Evolutionary conservation across 2,888 invertebrate species (phyloP), one percentile per base, ranked within the genome.

Genomic region (Rhamnusium bicolor): DNA sequence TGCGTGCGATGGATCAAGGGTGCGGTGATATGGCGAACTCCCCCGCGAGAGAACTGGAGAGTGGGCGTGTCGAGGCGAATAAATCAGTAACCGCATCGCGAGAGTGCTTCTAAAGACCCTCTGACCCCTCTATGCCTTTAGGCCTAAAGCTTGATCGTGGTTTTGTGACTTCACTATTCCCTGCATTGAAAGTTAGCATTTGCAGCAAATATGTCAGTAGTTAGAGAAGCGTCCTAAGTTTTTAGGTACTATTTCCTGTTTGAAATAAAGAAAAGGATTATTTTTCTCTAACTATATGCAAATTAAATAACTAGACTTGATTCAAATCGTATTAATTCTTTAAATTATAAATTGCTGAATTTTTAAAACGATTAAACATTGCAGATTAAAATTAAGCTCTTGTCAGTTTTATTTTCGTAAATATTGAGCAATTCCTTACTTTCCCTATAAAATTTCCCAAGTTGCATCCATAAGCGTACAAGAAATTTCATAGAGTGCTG

Each of bases 1-100:
- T 73, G 73, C 73, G 73, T 69, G 73, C 53, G 32, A 46, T 58
- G 66, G 75, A 77, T 69, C 69, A 63, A 77, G 77, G 77, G 75
- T 77, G 77, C 77, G 75, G 77, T 51, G 63, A 63, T 63, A 63
- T 63, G 63, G 65, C 53, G 65, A 65, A 53, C 65, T 81, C 82
- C 82, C 81, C 82, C 79, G 81, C 80, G 81, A 81, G 65, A 65
- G 65, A 79, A 79, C 82, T 82, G 81, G 81, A 83, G 83, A 82
- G 85, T 84, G 83, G 87, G 87, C 86, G 87, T 87, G 86, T 81
- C 84, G 74, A 77, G 74, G 84, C 79, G 83, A 84, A 87, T 87
- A 87, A 87, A 87, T 87, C 87, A 87, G 84, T 81, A 85, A 85
- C 86, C 86, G 82, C 84, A 84, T 81, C 84, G 82, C 84, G 81